phyloP scores from a whole-genome alignment of 2,888 invertebrate species.

The Hybos culiciformis region DNA sequence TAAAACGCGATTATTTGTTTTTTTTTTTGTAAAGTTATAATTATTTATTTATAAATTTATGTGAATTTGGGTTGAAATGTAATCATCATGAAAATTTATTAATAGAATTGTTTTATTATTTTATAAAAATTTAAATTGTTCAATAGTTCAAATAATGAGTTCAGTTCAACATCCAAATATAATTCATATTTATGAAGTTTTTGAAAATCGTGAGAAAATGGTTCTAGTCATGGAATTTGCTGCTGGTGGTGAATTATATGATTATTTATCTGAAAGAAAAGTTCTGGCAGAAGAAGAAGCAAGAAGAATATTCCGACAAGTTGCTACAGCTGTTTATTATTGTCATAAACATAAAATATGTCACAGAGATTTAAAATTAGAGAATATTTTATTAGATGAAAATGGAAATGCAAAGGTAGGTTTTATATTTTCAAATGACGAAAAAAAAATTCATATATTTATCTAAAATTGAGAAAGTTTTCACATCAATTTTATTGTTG shows the following conservation, averaged over 20 bases:
- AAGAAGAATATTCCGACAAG: constrained; percentile 87
- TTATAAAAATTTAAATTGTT: no score
- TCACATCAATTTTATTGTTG: neutral
- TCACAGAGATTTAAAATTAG: constrained; percentile 89
- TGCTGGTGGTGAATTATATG: constrained; percentile 94
- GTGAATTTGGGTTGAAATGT: no score
- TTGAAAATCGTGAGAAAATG: constrained; percentile 99
- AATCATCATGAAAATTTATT: no score
- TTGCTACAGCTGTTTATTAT: constrained; percentile 92
- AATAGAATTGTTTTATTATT: no score
- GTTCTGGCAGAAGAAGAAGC: constrained; percentile 86
- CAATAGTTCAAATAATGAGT: constrained; percentile 99
- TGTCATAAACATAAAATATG: constrained; percentile 98
- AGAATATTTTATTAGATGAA: constrained; percentile 87
- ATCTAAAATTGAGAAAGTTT: constrained; percentile 4
- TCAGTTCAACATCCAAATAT: constrained; percentile 97
- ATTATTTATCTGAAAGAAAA: constrained; percentile 86
- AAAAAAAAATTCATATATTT: neutral
- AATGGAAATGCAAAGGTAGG: constrained; percentile 85
- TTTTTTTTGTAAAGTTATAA: no score
- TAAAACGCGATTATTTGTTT: no score
- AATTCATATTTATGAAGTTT: constrained; percentile 99
- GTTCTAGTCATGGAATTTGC: constrained; percentile 99
- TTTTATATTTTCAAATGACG: constrained; percentile 4
- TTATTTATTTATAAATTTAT: no score